Evolutionary conservation across 2,888 invertebrate species (phyloP).

Genomic region (Macropis europaea): DNA sequence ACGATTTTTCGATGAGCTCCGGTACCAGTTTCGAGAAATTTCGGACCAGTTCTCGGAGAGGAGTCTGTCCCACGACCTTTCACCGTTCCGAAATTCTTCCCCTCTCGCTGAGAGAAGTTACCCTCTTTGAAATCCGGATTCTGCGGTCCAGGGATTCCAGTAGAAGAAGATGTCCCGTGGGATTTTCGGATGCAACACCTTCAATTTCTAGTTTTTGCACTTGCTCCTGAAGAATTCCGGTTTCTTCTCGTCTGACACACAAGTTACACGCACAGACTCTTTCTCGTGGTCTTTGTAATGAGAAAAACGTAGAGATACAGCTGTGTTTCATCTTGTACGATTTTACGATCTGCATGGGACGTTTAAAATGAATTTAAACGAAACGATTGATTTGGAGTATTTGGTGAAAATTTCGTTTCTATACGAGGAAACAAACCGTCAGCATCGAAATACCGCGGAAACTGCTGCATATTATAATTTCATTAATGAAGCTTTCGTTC

Average conservation of each 20-base stretch:
- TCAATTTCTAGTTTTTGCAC: slow-evolving; percentile 41
- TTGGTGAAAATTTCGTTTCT: too few species aligned
- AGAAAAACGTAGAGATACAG: background rate
- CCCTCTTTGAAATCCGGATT: slow-evolving; percentile 62
- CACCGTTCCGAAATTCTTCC: slow-evolving; percentile 45
- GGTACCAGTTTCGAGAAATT: background rate
- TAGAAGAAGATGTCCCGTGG: slow-evolving; percentile 46
- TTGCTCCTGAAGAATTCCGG: slow-evolving; percentile 10
- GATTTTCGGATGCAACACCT: slow-evolving; percentile 43
- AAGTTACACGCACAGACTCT: background rate
- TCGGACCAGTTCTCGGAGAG: slow-evolving; percentile 50
- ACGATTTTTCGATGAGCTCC: background rate
- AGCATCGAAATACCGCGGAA: background rate
- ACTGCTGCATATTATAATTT: slow-evolving; percentile 12
- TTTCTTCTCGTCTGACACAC: slow-evolving; percentile 1
- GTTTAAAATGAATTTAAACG: too few species aligned
- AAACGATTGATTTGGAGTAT: too few species aligned
- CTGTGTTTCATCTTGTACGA: background rate
- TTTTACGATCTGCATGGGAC: too few species aligned
- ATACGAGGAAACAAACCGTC: too few species aligned
- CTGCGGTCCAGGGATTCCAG: slow-evolving; percentile 61
- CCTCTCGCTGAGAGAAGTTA: slow-evolving; percentile 54
- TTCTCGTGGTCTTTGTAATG: background rate
- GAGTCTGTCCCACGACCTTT: slow-evolving; percentile 59
- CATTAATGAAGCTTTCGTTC: slow-evolving; percentile 37